Evolutionary conservation across 2,113 vertebrate species (phyloP), one percentile per base, ranked within the genome.

Genomic region (Aegithalos caudatus): DNA sequence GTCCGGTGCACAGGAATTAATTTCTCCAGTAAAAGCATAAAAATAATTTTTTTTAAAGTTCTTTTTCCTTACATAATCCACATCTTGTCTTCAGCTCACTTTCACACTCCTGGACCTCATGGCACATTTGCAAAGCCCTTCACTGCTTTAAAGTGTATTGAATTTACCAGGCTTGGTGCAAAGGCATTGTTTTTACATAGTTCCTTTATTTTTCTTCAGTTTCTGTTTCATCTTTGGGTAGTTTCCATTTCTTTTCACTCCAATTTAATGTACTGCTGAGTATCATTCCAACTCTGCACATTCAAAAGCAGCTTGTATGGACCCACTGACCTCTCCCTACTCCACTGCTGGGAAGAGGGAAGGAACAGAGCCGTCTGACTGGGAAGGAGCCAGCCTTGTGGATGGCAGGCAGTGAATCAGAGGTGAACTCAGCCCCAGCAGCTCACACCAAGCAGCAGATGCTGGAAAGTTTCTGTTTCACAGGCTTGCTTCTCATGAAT

Each of bases 331-430:
- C 37, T 35, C 18, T 81, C 31, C 70, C 31, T 48, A 5, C 22
- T 45, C 31, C 4, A 10, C 28, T 73, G 33, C 21, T 37, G 40
- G 40, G 19, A 37, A 72, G 42, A 44, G 21, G 33, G 50, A 80
- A 61, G n/a, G 35, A 77, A 29, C 38, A 64, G 64, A 92, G 58
- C 5, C 22, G 45, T 72, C 19, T 50, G 58, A 11, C 42, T 74
- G 38, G 31, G 40, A 67, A 81, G 7, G 27, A 64, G 24, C 11
- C 1, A 1, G 28, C 77, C n/a, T 28, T 37, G n/a, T 0, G 4
- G 12, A 64, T 14, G 10, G 35, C 35, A 66, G 65, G 15, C 53
- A 47, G 53, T 70, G 61, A 95, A 51, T 94, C 65, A 86, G 81
- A 93, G n/a, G 15, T 48, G 23, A 23, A 29, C 8, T 90, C n/a